A percentile compares a stretch with the other conserved stretches of the same genome.
These are phyloP conservation scores for Zaprionus obscuricornis DNA, from an alignment of 2,888 invertebrate species.

Conservation along the genomic window DNA sequence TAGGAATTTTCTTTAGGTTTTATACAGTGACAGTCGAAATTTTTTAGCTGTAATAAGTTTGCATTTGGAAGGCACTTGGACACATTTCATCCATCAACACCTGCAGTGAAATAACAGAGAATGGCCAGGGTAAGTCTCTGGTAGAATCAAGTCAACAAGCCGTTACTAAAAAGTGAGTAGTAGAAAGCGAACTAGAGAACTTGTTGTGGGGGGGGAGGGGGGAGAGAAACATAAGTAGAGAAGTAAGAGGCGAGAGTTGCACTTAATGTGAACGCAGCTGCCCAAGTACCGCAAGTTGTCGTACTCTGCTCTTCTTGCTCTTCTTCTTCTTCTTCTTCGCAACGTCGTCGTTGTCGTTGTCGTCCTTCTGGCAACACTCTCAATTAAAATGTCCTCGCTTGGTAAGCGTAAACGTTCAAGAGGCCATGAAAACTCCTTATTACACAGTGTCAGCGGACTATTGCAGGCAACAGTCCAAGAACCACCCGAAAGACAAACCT, in stretches of 20 bases:
- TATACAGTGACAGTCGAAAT: conserved; percentile 7
- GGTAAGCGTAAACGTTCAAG: conserved; percentile 78
- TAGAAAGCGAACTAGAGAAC: conserved; percentile 1
- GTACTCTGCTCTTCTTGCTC: conserved; percentile 30
- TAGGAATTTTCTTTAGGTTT: neutral
- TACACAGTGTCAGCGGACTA: conserved; percentile 70
- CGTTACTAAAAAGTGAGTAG: conserved; percentile 58
- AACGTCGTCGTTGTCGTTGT: conserved; percentile 26
- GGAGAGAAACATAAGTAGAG: neutral
- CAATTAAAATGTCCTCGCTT: conserved; percentile 79
- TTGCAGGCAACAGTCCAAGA: conserved; percentile 28
- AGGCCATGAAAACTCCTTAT: conserved; percentile 79
- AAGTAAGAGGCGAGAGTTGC: conserved; percentile 44
- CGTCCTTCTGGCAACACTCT: conserved; percentile 76
- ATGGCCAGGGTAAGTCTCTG: conserved; percentile 25
- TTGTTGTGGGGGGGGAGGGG: no score
- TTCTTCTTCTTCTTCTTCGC: conserved; percentile 32
- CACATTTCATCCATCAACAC: conserved; percentile 72
- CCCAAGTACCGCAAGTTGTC: conserved; percentile 71
- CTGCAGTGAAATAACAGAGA: conserved; percentile 45
- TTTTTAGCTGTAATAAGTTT: conserved; percentile 16
- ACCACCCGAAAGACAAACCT: conserved; percentile 30
- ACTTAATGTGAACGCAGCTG: conserved; percentile 72
- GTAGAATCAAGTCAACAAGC: conserved; percentile 57
- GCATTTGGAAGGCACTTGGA: conserved; percentile 14